Percentiles rank a stretch among this genome's conserved stretches.
Conservation (phyloP, 2,888 invertebrate genomes). For the Plebejus melissa region DNA sequence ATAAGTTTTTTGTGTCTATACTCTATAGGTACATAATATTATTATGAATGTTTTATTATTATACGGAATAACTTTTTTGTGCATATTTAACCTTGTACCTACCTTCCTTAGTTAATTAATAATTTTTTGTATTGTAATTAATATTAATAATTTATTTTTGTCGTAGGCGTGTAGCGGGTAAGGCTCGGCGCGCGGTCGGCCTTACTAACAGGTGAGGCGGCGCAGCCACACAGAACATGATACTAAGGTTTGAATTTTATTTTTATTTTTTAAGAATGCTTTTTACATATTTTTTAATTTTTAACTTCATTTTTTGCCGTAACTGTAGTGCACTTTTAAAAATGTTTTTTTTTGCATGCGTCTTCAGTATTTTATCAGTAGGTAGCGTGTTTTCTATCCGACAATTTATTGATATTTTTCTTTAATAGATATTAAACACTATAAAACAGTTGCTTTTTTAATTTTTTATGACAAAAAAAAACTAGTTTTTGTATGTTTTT, state of each 20-base stretch:
- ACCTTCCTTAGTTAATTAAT: background rate
- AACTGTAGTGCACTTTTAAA: background rate
- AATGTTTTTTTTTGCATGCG: background rate
- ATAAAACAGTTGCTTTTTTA: background rate
- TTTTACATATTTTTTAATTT: slow-evolving; percentile 27
- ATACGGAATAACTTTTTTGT: background rate
- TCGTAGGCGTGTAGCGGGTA: slow-evolving; percentile 66
- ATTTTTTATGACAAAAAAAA: too few relatives aligned
- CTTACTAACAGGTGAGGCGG: slow-evolving; percentile 78
- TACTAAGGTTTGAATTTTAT: slow-evolving; percentile 75
- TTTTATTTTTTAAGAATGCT: slow-evolving; percentile 48
- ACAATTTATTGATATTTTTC: background rate
- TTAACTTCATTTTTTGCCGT: slow-evolving; percentile 13
- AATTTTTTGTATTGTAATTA: background rate
- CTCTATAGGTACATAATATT: too few relatives aligned
- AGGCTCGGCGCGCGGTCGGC: slow-evolving; percentile 76
- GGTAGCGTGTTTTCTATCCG: too few relatives aligned
- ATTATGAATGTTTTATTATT: too few relatives aligned
- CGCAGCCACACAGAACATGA: slow-evolving; percentile 75
- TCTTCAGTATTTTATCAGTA: background rate
- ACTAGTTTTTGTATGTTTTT: background rate
- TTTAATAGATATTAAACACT: too few relatives aligned
- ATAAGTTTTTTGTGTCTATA: too few relatives aligned
- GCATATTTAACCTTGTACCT: background rate
- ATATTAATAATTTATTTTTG: slow-evolving; percentile 45